phyloP scores from a whole-genome alignment of 2,888 invertebrate species.

The Tenthredo notha region DNA sequence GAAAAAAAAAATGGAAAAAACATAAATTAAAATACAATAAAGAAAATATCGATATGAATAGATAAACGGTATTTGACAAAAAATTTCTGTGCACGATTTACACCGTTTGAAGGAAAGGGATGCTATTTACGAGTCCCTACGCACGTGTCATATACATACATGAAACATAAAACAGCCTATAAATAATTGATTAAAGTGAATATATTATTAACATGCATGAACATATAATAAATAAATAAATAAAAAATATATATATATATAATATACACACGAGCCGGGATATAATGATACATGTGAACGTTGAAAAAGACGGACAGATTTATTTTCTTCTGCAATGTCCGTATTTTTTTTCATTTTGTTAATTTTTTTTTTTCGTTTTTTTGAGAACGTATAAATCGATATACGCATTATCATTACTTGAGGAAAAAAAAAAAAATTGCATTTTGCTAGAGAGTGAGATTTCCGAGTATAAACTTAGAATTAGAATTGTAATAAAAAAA shows the following conservation, averaged over 20 bases:
- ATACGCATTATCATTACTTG: slow-evolving; percentile 4
- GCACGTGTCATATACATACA: neutral
- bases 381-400: neutral
- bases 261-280: slow-evolving; percentile 2
- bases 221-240: neutral
- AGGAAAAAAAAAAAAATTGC: slow-evolving; percentile 20
- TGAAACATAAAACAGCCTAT: slow-evolving; percentile 1
- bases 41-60: slow-evolving; percentile 3
- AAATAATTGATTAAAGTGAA: neutral
- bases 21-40: neutral
- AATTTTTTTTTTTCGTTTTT: neutral
- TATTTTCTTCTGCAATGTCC: neutral
- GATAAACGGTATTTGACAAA: slow-evolving; percentile 19
- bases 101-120: slow-evolving; percentile 26
- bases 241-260: neutral
- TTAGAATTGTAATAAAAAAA: neutral
- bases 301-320: slow-evolving; percentile 13
- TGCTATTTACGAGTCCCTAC: slow-evolving; percentile 46
- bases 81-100: slow-evolving; percentile 19
- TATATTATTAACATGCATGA: slow-evolving; percentile 27
- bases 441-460: slow-evolving; percentile 28
- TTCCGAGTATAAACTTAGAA: neutral
- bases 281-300: slow-evolving; percentile 20
- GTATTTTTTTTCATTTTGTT: neutral
- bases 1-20: neutral